phyloP scores from a whole-genome alignment of 2,113 vertebrate genomes.

The Datnioides undecimradiatus region DNA sequence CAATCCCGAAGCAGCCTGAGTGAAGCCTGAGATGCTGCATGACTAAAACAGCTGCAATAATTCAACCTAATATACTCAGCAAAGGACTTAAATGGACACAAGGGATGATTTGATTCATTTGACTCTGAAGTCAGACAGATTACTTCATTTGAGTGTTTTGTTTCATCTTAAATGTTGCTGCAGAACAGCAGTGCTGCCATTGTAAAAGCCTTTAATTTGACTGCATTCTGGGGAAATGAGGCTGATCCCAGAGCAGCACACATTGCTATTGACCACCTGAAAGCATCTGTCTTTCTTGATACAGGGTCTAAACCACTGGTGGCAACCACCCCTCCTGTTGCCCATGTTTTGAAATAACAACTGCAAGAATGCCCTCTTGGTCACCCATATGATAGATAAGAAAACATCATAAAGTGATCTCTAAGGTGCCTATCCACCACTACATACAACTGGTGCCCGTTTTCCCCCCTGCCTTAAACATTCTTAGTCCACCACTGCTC shows the following conservation, averaged over 20 bases:
- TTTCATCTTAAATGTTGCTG: not conserved
- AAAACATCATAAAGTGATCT: too few relatives aligned
- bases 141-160: slow-evolving; percentile 4
- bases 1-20: slow-evolving; percentile 14
- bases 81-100: slow-evolving; percentile 27
- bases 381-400: too few relatives aligned
- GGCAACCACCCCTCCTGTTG: too few relatives aligned
- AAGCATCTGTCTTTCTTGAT: not conserved
- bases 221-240: not conserved
- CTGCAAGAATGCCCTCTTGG: too few relatives aligned
- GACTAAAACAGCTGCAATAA: slow-evolving; percentile 36
- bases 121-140: not conserved
- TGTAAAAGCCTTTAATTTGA: not conserved
- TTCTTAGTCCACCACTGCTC: too few relatives aligned
- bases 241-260: not conserved
- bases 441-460: too few relatives aligned
- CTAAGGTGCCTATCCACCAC: too few relatives aligned
- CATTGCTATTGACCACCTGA: not conserved
- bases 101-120: slow-evolving; percentile 4
- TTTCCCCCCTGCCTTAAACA: too few relatives aligned
- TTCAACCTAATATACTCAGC: slow-evolving; percentile 19
- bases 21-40: slow-evolving; percentile 1
- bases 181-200: not conserved
- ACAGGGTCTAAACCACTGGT: too few relatives aligned
- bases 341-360: too few relatives aligned